A percentile compares a stretch with the other conserved stretches of the same genome.
phyloP scores from a whole-genome alignment of 2,113 vertebrate species.

The Orycteropus afer region DNA sequence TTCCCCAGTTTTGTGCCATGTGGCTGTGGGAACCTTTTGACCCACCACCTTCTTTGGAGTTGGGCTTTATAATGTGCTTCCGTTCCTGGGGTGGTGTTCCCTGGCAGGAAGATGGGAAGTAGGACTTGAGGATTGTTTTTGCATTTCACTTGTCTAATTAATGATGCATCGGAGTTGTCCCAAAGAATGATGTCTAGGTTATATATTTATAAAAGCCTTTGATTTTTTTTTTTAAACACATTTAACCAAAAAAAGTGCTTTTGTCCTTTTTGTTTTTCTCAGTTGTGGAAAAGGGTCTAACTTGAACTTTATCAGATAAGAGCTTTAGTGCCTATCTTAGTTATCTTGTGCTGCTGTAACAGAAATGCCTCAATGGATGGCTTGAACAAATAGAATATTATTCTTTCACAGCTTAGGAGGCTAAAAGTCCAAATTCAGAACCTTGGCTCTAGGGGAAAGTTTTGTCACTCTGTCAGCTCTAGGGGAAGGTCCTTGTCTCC shows the following conservation, averaged over 20 bases:
- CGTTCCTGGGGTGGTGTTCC: neutral
- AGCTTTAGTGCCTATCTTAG: neutral
- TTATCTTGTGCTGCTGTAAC: too few species aligned
- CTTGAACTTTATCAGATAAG: constrained; percentile 54
- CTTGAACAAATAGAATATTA: neutral
- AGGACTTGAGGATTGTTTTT: constrained; percentile 45
- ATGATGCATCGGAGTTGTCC: constrained; percentile 45
- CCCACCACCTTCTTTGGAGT: constrained; percentile 25
- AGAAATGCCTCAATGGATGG: neutral
- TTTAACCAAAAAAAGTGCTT: constrained; percentile 1
- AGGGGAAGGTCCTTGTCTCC: neutral
- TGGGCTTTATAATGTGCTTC: neutral
- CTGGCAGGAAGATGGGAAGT: constrained; percentile 37
- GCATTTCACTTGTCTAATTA: constrained; percentile 62
- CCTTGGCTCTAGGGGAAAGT: neutral
- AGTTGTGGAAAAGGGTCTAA: constrained; percentile 38
- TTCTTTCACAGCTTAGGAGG: neutral
- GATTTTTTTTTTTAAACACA: constrained; percentile 17
- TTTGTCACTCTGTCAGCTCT: neutral
- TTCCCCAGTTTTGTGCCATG: neutral
- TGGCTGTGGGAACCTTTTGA: constrained; percentile 37
- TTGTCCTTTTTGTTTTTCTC: constrained; percentile 41
- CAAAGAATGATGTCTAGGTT: constrained; percentile 56
- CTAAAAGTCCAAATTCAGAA: neutral
- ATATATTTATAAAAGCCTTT: constrained; percentile 65